Evolutionary conservation across 1,140 invertebrate genomes (phyloP).

Genomic region (Lordiphosa clarofinis): DNA sequence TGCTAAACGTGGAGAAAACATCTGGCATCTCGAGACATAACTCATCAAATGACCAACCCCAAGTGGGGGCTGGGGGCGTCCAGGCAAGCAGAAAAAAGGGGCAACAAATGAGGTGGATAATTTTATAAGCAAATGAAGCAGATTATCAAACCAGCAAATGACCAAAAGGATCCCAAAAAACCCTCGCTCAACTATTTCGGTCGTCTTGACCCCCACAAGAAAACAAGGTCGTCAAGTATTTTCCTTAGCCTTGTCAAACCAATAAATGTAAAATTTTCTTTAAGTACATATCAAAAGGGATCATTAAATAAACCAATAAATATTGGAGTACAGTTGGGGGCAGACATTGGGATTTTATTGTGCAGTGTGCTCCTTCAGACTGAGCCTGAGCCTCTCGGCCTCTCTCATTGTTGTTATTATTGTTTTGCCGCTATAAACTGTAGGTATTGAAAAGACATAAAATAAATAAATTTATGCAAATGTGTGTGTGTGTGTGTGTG

Average conservation of each 20-base stretch:
- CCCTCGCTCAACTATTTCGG: slow-evolving; percentile 15
- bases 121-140: slow-evolving; percentile 76
- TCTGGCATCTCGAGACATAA: slow-evolving; percentile 47
- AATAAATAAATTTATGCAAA: slow-evolving; percentile 76
- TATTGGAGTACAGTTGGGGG: slow-evolving; percentile 42
- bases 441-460: slow-evolving; percentile 57
- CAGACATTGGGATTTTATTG: slow-evolving; percentile 60
- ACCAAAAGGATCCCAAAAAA: slow-evolving; percentile 40
- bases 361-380: slow-evolving; percentile 49
- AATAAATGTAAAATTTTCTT: slow-evolving; percentile 76
- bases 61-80: not conserved
- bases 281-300: slow-evolving; percentile 74
- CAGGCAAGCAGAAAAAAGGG: slow-evolving; percentile 67
- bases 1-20: slow-evolving; percentile 64
- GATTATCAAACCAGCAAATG: slow-evolving; percentile 68
- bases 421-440: slow-evolving; percentile 43
- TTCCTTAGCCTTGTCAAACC: slow-evolving; percentile 68
- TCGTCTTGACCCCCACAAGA: slow-evolving; percentile 31
- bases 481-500: slow-evolving; percentile 25
- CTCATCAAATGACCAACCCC: slow-evolving; percentile 46
- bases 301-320: slow-evolving; percentile 77
- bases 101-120: slow-evolving; percentile 75
- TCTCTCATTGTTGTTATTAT: slow-evolving; percentile 38
- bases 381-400: slow-evolving; percentile 26
- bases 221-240: slow-evolving; percentile 23